phyloP scores from a whole-genome alignment of 2,113 vertebrate genomes.

The Odocoileus hemionus region DNA sequence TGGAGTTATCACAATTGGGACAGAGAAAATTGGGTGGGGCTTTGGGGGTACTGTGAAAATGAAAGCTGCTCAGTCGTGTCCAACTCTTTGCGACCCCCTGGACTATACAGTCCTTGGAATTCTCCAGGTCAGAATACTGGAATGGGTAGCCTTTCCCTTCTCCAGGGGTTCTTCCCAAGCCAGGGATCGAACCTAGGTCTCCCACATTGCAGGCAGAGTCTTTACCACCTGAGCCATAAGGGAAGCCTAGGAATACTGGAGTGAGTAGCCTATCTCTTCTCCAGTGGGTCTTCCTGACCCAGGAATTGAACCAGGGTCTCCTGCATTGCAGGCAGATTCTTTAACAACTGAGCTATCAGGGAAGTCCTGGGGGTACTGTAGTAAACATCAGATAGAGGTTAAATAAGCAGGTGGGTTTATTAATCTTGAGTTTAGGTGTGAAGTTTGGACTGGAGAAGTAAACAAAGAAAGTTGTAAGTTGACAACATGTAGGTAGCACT shows the following conservation, averaged over 20 bases:
- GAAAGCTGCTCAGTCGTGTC: not conserved
- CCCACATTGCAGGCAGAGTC: not conserved
- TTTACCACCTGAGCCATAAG: not conserved
- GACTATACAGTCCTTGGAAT: not conserved
- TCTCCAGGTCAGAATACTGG: not conserved
- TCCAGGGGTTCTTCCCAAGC: not conserved
- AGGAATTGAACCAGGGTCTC: not conserved
- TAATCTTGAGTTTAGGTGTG: not conserved
- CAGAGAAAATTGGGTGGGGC: not conserved
- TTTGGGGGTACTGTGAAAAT: not conserved
- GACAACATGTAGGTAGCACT: not conserved
- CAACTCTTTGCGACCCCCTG: not conserved
- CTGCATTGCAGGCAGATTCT: not conserved
- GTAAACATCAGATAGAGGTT: not conserved
- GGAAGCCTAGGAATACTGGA: not conserved
- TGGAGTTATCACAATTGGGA: not conserved
- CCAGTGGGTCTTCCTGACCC: not conserved
- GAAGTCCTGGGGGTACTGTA: not conserved
- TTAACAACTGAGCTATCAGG: not conserved
- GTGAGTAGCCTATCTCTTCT: not conserved
- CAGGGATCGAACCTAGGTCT: not conserved
- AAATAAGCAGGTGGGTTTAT: not conserved
- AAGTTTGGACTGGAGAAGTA: not conserved
- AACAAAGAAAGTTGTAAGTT: not conserved
- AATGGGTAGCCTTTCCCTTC: not conserved